Evolutionary conservation across 2,888 invertebrate species (phyloP).

Genomic region (Argynnis bischoffii): DNA sequence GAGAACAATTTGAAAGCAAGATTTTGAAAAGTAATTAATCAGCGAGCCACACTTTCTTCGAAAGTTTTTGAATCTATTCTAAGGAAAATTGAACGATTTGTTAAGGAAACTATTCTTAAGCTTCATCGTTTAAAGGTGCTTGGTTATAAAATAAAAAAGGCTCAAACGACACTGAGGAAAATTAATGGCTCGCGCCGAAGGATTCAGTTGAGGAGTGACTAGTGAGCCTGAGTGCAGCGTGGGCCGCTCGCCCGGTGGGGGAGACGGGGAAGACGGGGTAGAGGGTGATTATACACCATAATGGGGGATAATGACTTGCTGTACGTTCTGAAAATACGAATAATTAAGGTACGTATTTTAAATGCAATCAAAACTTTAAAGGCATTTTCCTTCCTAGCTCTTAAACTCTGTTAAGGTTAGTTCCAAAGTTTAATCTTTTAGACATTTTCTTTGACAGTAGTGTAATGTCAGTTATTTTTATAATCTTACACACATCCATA

Average conservation of each 20-base stretch:
- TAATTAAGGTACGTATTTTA: background rate
- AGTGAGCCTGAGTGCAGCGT: slow-evolving; percentile 5
- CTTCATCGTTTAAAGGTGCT: slow-evolving; percentile 17
- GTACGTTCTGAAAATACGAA: background rate
- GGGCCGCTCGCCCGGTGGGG: background rate
- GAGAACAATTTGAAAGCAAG: slow-evolving; percentile 8
- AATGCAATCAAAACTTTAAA: too few species aligned
- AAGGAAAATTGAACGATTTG: slow-evolving; percentile 12
- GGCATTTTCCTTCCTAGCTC: too few species aligned
- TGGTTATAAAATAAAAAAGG: slow-evolving; percentile 19
- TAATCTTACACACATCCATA: too few species aligned
- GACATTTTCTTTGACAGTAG: too few species aligned
- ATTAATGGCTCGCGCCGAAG: slow-evolving; percentile 10
- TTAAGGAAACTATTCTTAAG: slow-evolving; percentile 20
- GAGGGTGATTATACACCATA: background rate
- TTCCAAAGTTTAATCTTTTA: too few species aligned
- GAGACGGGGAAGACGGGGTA: background rate
- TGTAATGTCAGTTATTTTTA: too few species aligned
- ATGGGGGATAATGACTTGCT: slow-evolving; percentile 2
- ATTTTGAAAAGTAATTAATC: slow-evolving; percentile 13
- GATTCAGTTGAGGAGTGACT: slow-evolving; percentile 7
- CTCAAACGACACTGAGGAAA: slow-evolving; percentile 10
- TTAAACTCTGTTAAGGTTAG: too few species aligned
- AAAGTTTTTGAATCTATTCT: slow-evolving; percentile 12
- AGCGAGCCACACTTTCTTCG: slow-evolving; percentile 4